Evolutionary conservation across 2,888 invertebrate species (phyloP), one percentile per base, ranked within the genome.

Genomic region (Yponomeuta plumbellus): DNA sequence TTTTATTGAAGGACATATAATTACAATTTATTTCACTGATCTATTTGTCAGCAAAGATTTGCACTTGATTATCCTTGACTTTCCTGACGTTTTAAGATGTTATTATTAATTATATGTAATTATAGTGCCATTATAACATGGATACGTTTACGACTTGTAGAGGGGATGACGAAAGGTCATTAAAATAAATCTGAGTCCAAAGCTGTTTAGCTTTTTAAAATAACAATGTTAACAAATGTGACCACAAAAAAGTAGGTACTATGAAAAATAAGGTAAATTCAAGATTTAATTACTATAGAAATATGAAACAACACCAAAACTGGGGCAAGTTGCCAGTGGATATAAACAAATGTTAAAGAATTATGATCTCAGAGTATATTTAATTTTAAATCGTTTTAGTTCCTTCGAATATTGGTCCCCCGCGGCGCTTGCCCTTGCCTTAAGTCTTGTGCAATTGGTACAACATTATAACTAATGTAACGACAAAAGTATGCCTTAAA

Each of bases 321-420:
- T 17, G 59, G 59, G 59, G 21, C 59, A 59, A 59, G 21, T 21
- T 21, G 59, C 23, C 11, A 10, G 23, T 21, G 23, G 59, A 40
- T 66, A 66, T 68, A 62, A 22, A 59, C 21, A 59, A 23, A 52
- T 52, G 44, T 52, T 52, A 58, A 26, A 67, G 62, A 66, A 70
- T 68, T 66, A 67, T 71, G 69, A 70, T 69, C 70, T 70, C 70
- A 71, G 66, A 67, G 11, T 69, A 66, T 68, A 73, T 68, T 80
- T 80, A 23, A 62, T 44, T 44, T 10, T 63, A 84, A 84, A 75
- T 73, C 70, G 75, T 75, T 78, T 81, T 80, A 87, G 88, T 88
- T 89, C 88, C 88, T 88, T 77, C 75, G 71, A 77, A 72, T 78
- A 79, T 76, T 21, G 21, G n/a, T 13, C 73, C 75, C 74, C 77